These are phyloP conservation scores for Ophioderma brevispina DNA, from an alignment of 35 echinoderm and acorn worm species.

Conservation along the genomic window DNA sequence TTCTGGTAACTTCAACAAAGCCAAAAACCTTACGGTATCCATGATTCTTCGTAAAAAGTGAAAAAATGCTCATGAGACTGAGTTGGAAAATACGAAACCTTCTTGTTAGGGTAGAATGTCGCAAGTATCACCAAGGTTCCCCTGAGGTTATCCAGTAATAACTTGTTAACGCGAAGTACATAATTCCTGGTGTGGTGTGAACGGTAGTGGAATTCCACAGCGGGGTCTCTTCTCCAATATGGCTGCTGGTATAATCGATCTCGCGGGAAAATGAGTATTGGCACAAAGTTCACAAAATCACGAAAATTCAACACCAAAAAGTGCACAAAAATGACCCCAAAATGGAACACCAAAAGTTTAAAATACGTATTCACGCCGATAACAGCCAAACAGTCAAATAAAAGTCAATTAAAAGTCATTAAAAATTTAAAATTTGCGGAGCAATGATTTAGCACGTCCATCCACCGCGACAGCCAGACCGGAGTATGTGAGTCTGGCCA, in stretches of 20 bases:
- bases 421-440: too few relatives aligned
- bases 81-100: background rate
- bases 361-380: too few relatives aligned
- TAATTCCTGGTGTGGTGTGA: background rate
- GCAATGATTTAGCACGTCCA: too few relatives aligned
- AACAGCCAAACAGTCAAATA: too few relatives aligned
- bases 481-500: too few relatives aligned
- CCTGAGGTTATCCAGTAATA: background rate
- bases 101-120: background rate
- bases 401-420: too few relatives aligned
- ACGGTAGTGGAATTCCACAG: background rate
- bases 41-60: background rate
- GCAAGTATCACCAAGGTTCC: background rate
- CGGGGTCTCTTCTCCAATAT: background rate
- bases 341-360: too few relatives aligned
- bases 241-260: background rate
- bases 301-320: background rate
- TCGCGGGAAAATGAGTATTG: background rate
- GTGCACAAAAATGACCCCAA: too few relatives aligned
- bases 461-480: too few relatives aligned
- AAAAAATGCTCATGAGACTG: background rate
- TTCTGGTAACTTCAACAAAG: background rate
- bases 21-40: background rate
- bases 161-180: background rate
- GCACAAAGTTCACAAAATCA: background rate